Evolutionary conservation across 2,888 invertebrate species (phyloP), one percentile per base, ranked within the genome.

Genomic region (Deilephila porcellus): DNA sequence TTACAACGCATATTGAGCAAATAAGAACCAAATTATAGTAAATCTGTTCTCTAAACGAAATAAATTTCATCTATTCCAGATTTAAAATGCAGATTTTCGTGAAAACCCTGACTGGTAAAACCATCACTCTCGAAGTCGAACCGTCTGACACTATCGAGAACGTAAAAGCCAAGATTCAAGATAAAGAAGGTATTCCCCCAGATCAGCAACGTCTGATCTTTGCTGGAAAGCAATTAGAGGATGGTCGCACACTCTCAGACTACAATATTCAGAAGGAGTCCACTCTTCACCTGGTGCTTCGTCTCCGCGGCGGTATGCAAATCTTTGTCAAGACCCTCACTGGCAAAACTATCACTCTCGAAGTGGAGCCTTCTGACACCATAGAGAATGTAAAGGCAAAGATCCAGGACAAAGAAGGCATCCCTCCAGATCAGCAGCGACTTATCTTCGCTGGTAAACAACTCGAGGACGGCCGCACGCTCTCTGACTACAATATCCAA

Each of bases 131-230:
- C 81, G 97, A 97, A 95, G 97, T 97, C 77, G 98, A 98, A 88
- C 96, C 98, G 11, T 97, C 97, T 3, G 98, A 98, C 86, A 97
- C 97, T 14, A 98, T 98, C 85, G 98, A 98, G 94, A 97, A 98
- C 96, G 98, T 98, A 71, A 98, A 98, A 90, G 96, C 97, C 63
- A 97, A 97, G 90, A 97, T 97, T 86, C 97, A 97, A 90, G 97
- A 97, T 87, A 97, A 97, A 91, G 97, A 97, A 92, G 97, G 97
- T 81, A 97, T 97, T 88, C 96, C 97, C 77, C 96, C 96, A 88
- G 97, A 97, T 89, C 97, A 97, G 88, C 97, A 97, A 88, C 78
- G 84, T 53, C 72, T 83, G 32, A 85, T 85, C 75, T 85, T 85
- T 70, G 85, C 85, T 53, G 85, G 85, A 0, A 85, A 85, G 70